Base-by-base conservation (phyloP, 2,797 vertebrate species). In the Macropodus opercularis region DNA sequence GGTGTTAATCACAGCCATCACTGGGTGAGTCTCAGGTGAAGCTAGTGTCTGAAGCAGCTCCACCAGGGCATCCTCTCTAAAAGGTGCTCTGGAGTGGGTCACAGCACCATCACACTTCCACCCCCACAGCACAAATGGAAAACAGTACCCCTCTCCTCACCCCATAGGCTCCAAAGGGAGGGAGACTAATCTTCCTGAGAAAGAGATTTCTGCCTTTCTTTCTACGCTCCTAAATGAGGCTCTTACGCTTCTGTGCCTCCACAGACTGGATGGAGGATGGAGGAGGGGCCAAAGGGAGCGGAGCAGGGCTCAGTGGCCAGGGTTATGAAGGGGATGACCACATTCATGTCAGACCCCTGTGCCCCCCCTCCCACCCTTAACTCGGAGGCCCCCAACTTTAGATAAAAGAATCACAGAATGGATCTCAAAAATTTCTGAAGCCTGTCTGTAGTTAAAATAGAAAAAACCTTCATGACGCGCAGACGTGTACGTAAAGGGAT, bases 181-280 rank as follows among this genome's bases (percentile, higher is more conserved):
- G 67, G 85, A 87, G 86, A 86, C 90, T 93, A 93, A 93, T 93
- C 92, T 93, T 92, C 91, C 91, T 92, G 91, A 93, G 92, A 93
- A 92, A 89, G 85, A 84, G 83, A 90, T 90, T 91, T 89, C 76
- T 72, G 80, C 69, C 79, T 89, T 87, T 86, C 83, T 90, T 83
- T 90, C 85, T 90, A 19, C 68, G 77, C 66, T 68, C 81, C 80
- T 88, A 89, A 91, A 91, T 90, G 90, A 90, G 90, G 82, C 90
- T 90, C 85, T 91, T 90, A 84, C 67, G 50, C 88, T 50, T 77
- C 80, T 63, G 64, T 85, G 82, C 77, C 83, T 85, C 82, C 71
- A 78, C 77, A 63, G 71, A 54, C 47, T n/a, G 81, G 65, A 49
- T 36, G 79, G 75, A 79, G 82, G 62, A 34, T 53, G 59, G 36